Evolutionary conservation across 53 echinoderm and acorn worm species (phyloP), one percentile per base, ranked within the genome.

Genomic region (Glandiceps talaboti): DNA sequence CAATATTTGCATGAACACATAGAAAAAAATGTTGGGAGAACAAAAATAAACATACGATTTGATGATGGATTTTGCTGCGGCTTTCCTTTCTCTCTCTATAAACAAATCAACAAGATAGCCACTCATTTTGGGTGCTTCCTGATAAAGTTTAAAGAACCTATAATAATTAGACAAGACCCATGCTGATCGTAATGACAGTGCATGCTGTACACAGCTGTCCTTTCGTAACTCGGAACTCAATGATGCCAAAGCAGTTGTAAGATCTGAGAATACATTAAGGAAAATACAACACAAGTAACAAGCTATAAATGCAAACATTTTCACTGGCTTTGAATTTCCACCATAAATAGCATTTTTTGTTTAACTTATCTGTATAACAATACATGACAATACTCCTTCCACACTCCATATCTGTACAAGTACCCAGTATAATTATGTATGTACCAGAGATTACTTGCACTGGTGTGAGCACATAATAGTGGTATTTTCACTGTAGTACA

Each of bases 51-150:
- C 96, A 85, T 95, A 96, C 96, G 96, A 87, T 80, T 96, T 92
- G 78, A 91, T 80, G 31, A 96, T 89, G 29, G 81, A 73, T 74
- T 93, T 84, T 74, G 92, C 30, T 0, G 96, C 96, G 1, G n/a
- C 27, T 78, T 90, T 93, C 77, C 96, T 79, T 83, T 96, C 92
- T 26, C 96, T 83, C 74, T 85, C 89, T 77, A 96, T 64, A 89
- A 92, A 96, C 89, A 96, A 85, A 81, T 96, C 92, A 74, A 96
- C 90, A 73, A 96, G 79, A 81, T 90, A 92, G 29, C 86, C 81
- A 31, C 86, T 85, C 92, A 92, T 96, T 83, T 85, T 81, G 64
- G 92, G 90, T 73, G 96, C 92, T 73, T 86, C 81, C 81, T 88
- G 85, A 85, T 96, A 96, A 75, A 96, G 83, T 77, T 86, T 85